Conservation (phyloP, 2,797 vertebrate species). For the Manis pentadactyla region DNA sequence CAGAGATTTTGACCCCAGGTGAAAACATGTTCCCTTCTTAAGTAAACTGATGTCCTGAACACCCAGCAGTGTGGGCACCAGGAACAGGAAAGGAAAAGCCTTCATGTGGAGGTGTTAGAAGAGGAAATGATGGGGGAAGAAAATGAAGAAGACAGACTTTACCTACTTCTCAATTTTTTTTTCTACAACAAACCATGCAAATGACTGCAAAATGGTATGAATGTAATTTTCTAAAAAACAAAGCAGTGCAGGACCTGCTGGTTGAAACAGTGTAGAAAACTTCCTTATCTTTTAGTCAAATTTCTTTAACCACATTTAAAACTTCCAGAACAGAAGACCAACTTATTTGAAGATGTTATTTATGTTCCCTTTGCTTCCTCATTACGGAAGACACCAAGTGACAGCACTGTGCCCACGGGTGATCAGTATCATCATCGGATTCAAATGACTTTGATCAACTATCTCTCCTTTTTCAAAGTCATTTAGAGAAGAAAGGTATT, state of each 20-base stretch:
- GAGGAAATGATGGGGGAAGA: not conserved
- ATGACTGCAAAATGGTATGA: not conserved
- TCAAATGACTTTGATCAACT: not conserved
- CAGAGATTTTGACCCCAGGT: not conserved
- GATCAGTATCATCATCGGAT: not conserved
- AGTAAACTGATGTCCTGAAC: not conserved
- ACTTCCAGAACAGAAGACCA: not conserved
- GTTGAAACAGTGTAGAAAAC: not conserved
- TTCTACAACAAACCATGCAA: not conserved
- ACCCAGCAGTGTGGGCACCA: not conserved
- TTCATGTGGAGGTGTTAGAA: no score
- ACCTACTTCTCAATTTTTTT: no score
- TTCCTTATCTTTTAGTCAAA: not conserved
- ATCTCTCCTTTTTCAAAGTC: not conserved
- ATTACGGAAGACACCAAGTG: not conserved
- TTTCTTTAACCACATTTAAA: not conserved
- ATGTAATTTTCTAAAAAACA: not conserved
- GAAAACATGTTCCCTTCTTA: not conserved
- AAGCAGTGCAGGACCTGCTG: no score
- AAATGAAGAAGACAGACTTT: not conserved
- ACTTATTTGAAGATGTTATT: not conserved
- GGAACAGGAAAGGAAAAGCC: not conserved
- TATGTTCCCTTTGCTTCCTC: not conserved
- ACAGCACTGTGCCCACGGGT: not conserved
- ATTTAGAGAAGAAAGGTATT: not conserved